Base-by-base conservation (phyloP, 2,113 vertebrate genomes). In the Sminthopsis crassicaudata region DNA sequence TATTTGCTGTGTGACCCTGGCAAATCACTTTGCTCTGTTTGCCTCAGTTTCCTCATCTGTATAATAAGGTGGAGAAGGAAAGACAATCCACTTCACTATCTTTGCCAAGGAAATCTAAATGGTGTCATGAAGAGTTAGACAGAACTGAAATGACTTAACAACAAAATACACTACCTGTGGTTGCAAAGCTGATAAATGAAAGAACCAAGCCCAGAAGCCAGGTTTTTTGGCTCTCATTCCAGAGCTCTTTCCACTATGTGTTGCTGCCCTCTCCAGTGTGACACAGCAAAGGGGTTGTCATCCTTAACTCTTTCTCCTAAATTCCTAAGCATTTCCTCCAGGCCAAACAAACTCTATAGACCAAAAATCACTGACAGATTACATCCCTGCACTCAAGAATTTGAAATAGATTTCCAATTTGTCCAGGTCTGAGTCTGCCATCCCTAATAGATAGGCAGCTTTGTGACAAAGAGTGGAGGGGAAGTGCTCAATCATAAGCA, bases 331-430 rank as follows among this genome's bases (percentile, higher is more conserved):
- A 84, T 84, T 84, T 84, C 67, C 67, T 84, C n/a, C 36, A 84
- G 67, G n/a, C 67, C n/a, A 84, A 84, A 84, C 16, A 84, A 84
- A 84, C 67, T 76, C 67, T 42, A 16, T 84, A 94, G 51, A 84
- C 42, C 92, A 89, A 96, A 94, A 95, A 90, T 23, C 90, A 67
- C 14, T 94, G 92, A 89, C 88, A 96, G 67, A 95, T 91, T 96
- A 96, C 91, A 76, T n/a, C 93, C 95, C 89, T 88, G 93, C 94
- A 93, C 76, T 89, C 36, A 46, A 96, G 92, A 95, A 95, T 93
- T 95, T 95, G 89, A 96, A 97, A 93, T 92, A 94, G 55, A 90
- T 22, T 94, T 97, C 88, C 55, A 88, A 93, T 94, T 96, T 93
- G 93, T 93, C 84, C 93, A 95, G 95, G 53, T 52, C 95, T 93